Percentiles rank a stretch among this genome's conserved stretches.
These are phyloP conservation scores for Volucella zonaria DNA, from an alignment of 2,888 invertebrate genomes.

Conservation along the genomic window DNA sequence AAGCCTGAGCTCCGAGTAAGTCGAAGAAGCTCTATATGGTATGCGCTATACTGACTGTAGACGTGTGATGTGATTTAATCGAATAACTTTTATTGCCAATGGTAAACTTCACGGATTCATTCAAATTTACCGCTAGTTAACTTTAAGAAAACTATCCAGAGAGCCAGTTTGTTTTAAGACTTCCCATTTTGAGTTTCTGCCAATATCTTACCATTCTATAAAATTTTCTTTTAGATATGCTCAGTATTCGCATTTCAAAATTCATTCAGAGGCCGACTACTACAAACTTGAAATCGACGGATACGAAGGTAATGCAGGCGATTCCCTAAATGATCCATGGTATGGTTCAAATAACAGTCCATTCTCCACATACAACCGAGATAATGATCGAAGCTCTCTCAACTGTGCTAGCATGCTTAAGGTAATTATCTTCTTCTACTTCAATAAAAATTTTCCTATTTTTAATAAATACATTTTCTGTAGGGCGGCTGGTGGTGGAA, in stretches of 20 bases:
- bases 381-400: constrained; percentile 94
- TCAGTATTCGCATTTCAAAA: constrained; percentile 95
- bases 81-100: no score
- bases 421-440: constrained; percentile 75
- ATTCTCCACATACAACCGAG: constrained; percentile 95
- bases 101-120: no score
- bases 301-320: constrained; percentile 95
- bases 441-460: not conserved
- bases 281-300: constrained; percentile 96
- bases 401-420: constrained; percentile 97
- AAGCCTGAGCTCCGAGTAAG: no score
- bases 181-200: no score
- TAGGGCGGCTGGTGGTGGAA: constrained; percentile 97
- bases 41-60: no score
- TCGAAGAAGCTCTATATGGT: no score
- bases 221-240: constrained; percentile 86
- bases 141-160: no score
- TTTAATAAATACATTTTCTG: constrained; percentile 13
- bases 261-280: constrained; percentile 95
- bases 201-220: no score
- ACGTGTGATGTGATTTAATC: no score
- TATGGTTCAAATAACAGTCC: constrained; percentile 96
- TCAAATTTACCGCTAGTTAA: no score
- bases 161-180: no score
- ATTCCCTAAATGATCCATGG: constrained; percentile 96